phyloP scores from a whole-genome alignment of 2,797 vertebrate species.

The Gadopsis bispinosus region DNA sequence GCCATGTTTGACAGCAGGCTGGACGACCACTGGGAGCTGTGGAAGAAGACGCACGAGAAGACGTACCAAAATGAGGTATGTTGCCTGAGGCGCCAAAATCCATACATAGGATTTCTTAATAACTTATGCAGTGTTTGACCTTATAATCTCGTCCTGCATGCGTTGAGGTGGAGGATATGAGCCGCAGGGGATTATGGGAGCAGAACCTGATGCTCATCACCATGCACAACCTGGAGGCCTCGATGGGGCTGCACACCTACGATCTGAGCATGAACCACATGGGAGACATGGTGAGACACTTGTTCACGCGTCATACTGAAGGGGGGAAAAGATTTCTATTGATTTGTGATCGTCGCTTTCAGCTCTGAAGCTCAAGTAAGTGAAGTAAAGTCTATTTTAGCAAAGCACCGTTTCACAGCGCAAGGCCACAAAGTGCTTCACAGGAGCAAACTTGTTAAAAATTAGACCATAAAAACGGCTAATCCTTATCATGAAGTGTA shows the following conservation, averaged over 20 bases:
- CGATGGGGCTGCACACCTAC: slow-evolving; percentile 91
- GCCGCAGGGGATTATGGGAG: slow-evolving; percentile 89
- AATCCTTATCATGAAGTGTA: not conserved
- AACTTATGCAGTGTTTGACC: rapidly evolving
- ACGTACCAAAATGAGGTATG: slow-evolving; percentile 81
- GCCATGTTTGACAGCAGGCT: slow-evolving; percentile 76
- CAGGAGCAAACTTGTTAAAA: too few relatives aligned
- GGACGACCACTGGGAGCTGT: slow-evolving; percentile 88
- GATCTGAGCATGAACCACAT: slow-evolving; percentile 91
- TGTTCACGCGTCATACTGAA: not conserved
- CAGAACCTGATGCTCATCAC: slow-evolving; percentile 88
- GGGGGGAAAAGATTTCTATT: not conserved
- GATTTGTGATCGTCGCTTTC: not conserved
- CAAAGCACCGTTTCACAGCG: too few relatives aligned
- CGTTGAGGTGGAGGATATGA: slow-evolving; percentile 83
- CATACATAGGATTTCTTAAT: not conserved
- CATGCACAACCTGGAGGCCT: slow-evolving; percentile 92
- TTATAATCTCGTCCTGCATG: not conserved
- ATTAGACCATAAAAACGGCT: not conserved
- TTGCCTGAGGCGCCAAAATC: not conserved
- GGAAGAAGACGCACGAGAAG: slow-evolving; percentile 87
- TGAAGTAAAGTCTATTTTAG: too few relatives aligned
- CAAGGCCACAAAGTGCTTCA: too few relatives aligned
- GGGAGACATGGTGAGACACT: slow-evolving; percentile 88
- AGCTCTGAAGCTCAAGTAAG: too few relatives aligned